Base-by-base conservation (phyloP, 2,888 invertebrate species). In the Ischnus inquisitorius region DNA sequence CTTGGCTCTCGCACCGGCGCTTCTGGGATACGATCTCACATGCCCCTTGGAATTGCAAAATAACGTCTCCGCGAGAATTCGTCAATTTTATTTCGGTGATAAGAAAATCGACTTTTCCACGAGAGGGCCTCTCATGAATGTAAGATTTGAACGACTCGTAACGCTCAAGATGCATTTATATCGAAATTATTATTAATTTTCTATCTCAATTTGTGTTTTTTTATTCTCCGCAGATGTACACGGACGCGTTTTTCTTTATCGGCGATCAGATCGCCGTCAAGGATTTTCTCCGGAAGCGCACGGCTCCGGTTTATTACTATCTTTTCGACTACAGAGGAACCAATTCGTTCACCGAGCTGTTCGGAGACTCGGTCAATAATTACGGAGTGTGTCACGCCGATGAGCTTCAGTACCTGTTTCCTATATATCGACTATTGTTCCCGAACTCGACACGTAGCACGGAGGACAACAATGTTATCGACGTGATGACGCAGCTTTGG, bases 321-420 rank as follows among this genome's bases (percentile, higher is more conserved):
- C 94, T 96, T 71, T 95, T 97, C 82, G 94, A 95, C 0, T 96
- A 97, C 90, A 95, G 94, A 91, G 96, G 96, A 0, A 78, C 94
- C 3, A 95, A 95, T 43, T 97, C 97, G 86, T 97, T 97, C 89
- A 96, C 96, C 1, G 95, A 95, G 92, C 94, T 97, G 82, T 97
- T 97, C 88, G 97, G 97, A 0, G 96, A 96, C 79, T 93, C 94
- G 1, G 93, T 94, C 28, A 94, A 94, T 75, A 95, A 96, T 92
- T 96, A 96, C 88, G 97, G 97, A 76, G 96, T 97, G 0, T 96
- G 96, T 72, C 97, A 98, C 91, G 97, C 97, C 0, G 97, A 98
- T 89, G 98, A 98, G 85, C 93, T 98, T 69, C 97, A 97, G 91
- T 96, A 97, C 91, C 91, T 98, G 12, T 98, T 98, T 91, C 96